These are phyloP conservation scores for Drosophila flavopinicola DNA, from an alignment of 2,888 invertebrate species.

Conservation along the genomic window DNA sequence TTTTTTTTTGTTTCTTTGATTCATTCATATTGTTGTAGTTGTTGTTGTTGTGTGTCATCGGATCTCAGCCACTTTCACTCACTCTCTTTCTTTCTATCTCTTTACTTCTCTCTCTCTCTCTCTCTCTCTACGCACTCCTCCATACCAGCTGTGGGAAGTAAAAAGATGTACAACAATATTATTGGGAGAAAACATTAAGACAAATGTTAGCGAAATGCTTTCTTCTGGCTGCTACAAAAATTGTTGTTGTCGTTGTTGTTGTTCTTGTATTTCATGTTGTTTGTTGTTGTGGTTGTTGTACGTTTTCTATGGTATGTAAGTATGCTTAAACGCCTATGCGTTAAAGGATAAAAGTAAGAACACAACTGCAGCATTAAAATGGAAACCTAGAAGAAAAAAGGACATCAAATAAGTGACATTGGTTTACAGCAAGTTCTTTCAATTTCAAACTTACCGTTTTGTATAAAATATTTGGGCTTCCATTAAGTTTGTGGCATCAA, in stretches of 20 bases:
- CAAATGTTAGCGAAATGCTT: conserved; percentile 56
- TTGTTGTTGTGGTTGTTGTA: conserved; percentile 43
- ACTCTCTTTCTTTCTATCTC: conserved; percentile 24
- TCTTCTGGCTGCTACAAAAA: conserved; percentile 34
- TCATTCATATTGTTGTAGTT: conserved; percentile 24
- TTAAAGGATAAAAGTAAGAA: conserved; percentile 45
- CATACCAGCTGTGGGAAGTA: conserved; percentile 76
- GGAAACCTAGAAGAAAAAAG: conserved; percentile 63
- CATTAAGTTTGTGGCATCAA: conserved; percentile 57
- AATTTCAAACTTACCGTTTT: conserved; percentile 65
- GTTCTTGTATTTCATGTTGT: conserved; percentile 15
- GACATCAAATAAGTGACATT: not conserved
- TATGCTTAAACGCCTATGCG: conserved; percentile 27
- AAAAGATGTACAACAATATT: conserved; percentile 76
- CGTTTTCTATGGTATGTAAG: conserved; percentile 51
- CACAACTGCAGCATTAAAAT: conserved; percentile 56
- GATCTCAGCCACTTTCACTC: conserved; percentile 17
- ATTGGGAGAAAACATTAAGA: conserved; percentile 62
- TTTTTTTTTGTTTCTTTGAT: conserved; percentile 14
- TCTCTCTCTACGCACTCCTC: conserved; percentile 46
- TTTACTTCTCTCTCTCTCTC: conserved; percentile 10
- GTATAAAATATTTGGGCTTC: conserved; percentile 73
- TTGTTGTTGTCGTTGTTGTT: conserved; percentile 19
- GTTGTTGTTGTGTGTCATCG: conserved; percentile 17
- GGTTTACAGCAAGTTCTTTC: not conserved